phyloP scores from a whole-genome alignment of 1,140 invertebrate species.

The Ips nitidus region DNA sequence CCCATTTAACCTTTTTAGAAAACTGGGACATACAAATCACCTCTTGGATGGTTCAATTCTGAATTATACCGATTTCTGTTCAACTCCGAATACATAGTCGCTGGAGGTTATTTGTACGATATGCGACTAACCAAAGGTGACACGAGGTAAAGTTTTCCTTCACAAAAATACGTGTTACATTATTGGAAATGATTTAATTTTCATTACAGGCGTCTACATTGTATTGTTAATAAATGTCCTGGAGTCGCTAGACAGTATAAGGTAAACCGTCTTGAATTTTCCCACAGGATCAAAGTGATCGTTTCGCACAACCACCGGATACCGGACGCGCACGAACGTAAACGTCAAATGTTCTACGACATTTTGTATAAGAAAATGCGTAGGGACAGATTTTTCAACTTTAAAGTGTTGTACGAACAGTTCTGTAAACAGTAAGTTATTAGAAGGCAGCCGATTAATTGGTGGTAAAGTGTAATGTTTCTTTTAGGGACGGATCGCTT shows the following conservation, averaged over 20 bases:
- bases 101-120: slow-evolving; percentile 43
- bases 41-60: slow-evolving; percentile 21
- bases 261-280: neutral
- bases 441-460: neutral
- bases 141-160: slow-evolving; percentile 37
- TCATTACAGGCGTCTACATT: slow-evolving; percentile 31
- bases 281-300: slow-evolving; percentile 29
- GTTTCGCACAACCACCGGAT: slow-evolving; percentile 42
- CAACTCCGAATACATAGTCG: slow-evolving; percentile 36
- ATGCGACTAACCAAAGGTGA: slow-evolving; percentile 40
- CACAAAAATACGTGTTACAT: neutral
- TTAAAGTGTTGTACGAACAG: slow-evolving; percentile 44
- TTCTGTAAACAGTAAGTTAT: slow-evolving; percentile 42
- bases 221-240: slow-evolving; percentile 37
- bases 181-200: neutral
- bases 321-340: slow-evolving; percentile 32
- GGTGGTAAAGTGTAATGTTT: neutral
- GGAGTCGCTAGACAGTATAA: slow-evolving; percentile 35
- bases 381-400: slow-evolving; percentile 44
- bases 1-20: too few species aligned
- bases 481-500: slow-evolving; percentile 44
- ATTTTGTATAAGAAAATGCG: slow-evolving; percentile 45
- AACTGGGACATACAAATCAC: neutral
- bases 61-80: slow-evolving; percentile 29
- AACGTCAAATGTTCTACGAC: slow-evolving; percentile 45